A percentile compares a stretch with the other conserved stretches of the same genome.
Evolutionary conservation across 2,113 vertebrate genomes (phyloP).

Genomic region (Tetrax tetrax): DNA sequence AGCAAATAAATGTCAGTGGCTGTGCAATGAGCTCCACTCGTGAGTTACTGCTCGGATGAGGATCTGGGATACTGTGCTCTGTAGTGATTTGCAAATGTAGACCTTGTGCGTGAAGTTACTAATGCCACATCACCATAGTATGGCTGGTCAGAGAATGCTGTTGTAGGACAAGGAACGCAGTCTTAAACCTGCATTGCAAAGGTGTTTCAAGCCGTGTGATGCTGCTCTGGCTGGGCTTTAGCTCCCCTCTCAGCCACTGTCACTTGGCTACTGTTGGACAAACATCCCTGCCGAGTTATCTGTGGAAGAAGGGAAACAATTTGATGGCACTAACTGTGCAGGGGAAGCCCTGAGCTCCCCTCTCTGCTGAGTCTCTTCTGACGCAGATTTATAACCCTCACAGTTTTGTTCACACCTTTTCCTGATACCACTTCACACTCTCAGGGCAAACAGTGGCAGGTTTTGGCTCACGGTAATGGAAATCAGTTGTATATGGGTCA

Average conservation of each 20-base stretch:
- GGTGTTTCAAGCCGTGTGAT: background rate
- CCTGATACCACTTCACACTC: background rate
- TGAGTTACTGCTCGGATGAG: background rate
- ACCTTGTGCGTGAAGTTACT: background rate
- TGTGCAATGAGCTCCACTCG: background rate
- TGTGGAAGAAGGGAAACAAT: background rate
- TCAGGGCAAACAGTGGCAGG: background rate
- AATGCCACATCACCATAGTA: background rate
- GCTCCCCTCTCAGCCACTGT: background rate
- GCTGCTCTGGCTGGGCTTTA: background rate
- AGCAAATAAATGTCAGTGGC: background rate
- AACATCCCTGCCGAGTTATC: background rate
- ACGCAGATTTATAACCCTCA: background rate
- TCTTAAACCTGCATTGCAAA: background rate
- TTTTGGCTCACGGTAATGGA: background rate
- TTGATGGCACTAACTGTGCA: background rate
- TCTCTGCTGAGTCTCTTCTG: background rate
- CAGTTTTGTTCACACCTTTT: background rate
- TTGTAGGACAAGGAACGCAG: background rate
- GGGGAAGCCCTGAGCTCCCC: background rate
- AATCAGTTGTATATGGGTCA: background rate
- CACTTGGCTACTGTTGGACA: background rate
- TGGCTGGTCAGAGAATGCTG: fast-evolving
- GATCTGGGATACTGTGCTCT: background rate
- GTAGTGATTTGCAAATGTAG: background rate